phyloP scores from a whole-genome alignment of 1,140 invertebrate species.

The Pseudomyrmex gracilis region DNA sequence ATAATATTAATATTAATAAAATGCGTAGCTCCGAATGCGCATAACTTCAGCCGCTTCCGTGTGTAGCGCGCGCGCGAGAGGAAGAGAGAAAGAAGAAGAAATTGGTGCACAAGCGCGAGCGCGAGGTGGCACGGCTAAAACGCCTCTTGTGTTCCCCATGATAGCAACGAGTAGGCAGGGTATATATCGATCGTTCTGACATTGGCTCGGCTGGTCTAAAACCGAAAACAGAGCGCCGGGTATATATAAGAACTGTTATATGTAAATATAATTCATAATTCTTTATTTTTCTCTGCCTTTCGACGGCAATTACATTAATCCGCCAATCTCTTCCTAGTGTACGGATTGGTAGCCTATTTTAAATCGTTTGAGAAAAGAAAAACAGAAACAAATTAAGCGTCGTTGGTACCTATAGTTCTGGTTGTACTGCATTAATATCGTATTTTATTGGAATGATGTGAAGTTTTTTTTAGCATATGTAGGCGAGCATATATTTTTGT shows the following conservation, averaged over 20 bases:
- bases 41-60: neutral
- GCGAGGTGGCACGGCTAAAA: conserved; percentile 30
- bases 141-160: conserved; percentile 41
- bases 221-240: conserved; percentile 19
- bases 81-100: too few relatives aligned
- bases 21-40: neutral
- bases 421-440: conserved; percentile 55
- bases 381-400: neutral
- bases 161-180: conserved; percentile 46
- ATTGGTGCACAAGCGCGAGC: neutral
- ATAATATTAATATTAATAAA: neutral
- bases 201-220: conserved; percentile 57
- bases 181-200: conserved; percentile 64
- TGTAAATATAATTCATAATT: conserved; percentile 61
- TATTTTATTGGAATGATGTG: conserved; percentile 51
- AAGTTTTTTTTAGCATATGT: conserved; percentile 24
- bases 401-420: conserved; percentile 61
- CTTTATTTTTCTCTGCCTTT: conserved; percentile 35
- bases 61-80: neutral
- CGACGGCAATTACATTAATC: conserved; percentile 13
- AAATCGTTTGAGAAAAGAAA: conserved; percentile 32
- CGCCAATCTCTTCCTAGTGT: conserved; percentile 50
- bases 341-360: conserved; percentile 40
- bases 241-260: conserved; percentile 1
- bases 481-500: conserved; percentile 17